A percentile compares a stretch with the other conserved stretches of the same genome.
Evolutionary conservation across 2,113 vertebrate genomes (phyloP).

Genomic region (Gymnobelideus leadbeateri): DNA sequence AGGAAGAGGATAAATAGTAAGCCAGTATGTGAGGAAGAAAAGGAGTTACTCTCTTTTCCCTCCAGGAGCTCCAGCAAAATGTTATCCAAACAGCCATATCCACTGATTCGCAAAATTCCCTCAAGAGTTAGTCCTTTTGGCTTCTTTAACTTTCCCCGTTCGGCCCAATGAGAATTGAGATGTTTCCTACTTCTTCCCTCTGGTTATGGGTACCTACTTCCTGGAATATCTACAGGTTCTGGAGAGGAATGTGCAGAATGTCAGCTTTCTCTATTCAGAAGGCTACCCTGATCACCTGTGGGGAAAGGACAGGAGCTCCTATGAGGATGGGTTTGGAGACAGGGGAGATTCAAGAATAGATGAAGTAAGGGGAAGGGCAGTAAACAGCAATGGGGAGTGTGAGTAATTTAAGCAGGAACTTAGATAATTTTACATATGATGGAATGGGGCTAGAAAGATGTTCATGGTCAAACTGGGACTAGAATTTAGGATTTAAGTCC

Average conservation of each 20-base stretch:
- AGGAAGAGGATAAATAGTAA: neutral
- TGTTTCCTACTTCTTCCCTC: neutral
- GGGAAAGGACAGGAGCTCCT: neutral
- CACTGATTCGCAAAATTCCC: neutral
- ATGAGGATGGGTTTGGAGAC: neutral
- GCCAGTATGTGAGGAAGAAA: neutral
- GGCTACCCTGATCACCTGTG: neutral
- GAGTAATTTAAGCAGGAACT: neutral
- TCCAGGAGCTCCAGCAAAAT: neutral
- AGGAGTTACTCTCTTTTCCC: neutral
- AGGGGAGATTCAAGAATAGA: neutral
- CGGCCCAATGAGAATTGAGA: neutral
- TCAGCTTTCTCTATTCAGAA: neutral
- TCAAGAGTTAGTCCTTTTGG: conserved; percentile 4
- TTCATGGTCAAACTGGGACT: neutral
- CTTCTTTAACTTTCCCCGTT: neutral
- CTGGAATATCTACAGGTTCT: conserved; percentile 16
- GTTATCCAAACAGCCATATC: neutral
- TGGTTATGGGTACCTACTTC: neutral
- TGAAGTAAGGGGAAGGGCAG: neutral
- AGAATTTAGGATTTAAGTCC: neutral
- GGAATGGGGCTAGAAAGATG: neutral
- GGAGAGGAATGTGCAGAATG: neutral
- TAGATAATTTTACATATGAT: neutral
- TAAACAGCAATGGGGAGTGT: neutral